phyloP scores from a whole-genome alignment of 1,140 invertebrate species.

The Myzus persicae region DNA sequence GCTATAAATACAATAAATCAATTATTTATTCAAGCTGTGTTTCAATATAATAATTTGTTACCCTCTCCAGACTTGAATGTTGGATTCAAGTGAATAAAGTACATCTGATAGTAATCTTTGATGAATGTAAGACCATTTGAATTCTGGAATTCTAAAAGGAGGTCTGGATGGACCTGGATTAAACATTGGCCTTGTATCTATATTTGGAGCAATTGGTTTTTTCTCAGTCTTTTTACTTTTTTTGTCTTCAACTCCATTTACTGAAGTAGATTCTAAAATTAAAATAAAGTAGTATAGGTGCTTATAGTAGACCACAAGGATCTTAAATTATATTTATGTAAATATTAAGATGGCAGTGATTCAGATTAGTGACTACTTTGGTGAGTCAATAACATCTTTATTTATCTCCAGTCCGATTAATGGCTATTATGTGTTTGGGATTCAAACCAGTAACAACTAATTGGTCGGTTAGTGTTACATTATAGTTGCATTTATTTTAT shows the following conservation, averaged over 20 bases:
- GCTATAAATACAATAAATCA: conserved; percentile 59
- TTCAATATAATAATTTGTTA: conserved; percentile 62
- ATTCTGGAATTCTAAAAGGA: conserved; percentile 98
- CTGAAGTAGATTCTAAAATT: not conserved
- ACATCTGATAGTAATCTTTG: conserved; percentile 96
- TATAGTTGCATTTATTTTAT: no score
- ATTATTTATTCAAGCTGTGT: not conserved
- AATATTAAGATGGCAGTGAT: not conserved
- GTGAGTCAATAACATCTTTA: no score
- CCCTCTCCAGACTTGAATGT: conserved; percentile 92
- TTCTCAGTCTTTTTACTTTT: conserved; percentile 53
- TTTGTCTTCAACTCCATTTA: conserved; percentile 1
- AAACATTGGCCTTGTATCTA: conserved; percentile 78
- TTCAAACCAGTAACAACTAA: no score
- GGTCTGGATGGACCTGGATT: conserved; percentile 94
- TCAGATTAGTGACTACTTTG: no score
- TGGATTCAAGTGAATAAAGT: conserved; percentile 95
- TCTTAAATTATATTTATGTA: not conserved
- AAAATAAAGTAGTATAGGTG: not conserved
- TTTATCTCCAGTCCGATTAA: no score
- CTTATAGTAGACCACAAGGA: not conserved
- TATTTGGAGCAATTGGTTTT: not conserved
- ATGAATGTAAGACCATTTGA: conserved; percentile 99
- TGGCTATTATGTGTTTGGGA: no score
- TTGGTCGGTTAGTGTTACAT: no score